A percentile compares a stretch with the other conserved stretches of the same genome.
These are phyloP conservation scores for Mesitornis unicolor DNA, from an alignment of 2,113 vertebrate species.

Conservation along the genomic window DNA sequence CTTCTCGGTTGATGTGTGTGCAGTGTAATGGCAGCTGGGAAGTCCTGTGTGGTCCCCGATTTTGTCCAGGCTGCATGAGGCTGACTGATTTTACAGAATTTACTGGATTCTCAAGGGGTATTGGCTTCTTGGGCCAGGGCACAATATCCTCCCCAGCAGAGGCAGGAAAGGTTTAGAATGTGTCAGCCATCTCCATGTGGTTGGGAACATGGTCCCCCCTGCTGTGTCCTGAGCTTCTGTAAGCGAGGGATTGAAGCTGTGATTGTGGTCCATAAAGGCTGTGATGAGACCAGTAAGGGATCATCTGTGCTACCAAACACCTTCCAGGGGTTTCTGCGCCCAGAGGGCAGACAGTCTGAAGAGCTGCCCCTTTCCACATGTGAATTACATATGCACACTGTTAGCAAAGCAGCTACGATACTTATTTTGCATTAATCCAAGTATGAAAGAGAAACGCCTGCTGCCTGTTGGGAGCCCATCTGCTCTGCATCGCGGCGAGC, in stretches of 20 bases:
- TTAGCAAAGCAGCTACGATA: not conserved
- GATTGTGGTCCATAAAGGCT: not conserved
- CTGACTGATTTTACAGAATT: not conserved
- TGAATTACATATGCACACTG: not conserved
- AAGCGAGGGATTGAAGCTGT: not conserved
- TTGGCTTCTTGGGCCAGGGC: not conserved
- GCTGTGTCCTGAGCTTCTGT: fast-evolving
- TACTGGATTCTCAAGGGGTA: not conserved
- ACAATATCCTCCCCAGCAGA: not conserved
- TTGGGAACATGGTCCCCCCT: fast-evolving
- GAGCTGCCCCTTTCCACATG: not conserved
- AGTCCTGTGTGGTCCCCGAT: not conserved
- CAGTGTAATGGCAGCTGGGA: not conserved
- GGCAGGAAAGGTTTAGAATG: not conserved
- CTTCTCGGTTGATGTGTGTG: not conserved
- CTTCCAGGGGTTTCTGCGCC: not conserved
- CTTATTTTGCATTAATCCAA: not conserved
- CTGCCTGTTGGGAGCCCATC: not conserved
- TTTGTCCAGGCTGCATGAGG: not conserved
- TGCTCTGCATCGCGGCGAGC: not conserved
- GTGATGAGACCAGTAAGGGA: not conserved
- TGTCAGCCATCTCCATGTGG: fast-evolving
- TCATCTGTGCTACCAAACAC: not conserved
- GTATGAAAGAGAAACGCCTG: not conserved
- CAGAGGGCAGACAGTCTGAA: not conserved